Conservation (phyloP, 2,113 vertebrate species). For the Haemorhous mexicanus region DNA sequence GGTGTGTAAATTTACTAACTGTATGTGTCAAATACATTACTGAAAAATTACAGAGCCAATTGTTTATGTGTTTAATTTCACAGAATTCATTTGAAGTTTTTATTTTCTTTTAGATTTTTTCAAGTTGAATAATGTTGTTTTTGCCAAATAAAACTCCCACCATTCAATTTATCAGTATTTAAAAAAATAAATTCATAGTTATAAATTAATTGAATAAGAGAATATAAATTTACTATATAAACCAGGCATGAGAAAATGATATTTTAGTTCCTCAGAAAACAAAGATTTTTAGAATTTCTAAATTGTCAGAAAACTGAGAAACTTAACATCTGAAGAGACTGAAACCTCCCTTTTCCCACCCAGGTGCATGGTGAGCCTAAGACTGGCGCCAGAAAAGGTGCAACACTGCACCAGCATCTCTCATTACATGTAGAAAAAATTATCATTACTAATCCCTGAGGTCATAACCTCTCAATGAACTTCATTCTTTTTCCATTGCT, state of each 20-base stretch:
- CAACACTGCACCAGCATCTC: background rate
- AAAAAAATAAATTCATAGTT: background rate
- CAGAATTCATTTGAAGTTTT: background rate
- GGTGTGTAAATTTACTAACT: background rate
- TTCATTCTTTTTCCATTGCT: constrained; percentile 5
- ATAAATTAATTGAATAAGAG: background rate
- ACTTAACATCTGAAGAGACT: background rate
- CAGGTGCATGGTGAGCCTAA: background rate
- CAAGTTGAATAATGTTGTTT: background rate
- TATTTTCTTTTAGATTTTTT: background rate
- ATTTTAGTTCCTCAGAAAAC: background rate
- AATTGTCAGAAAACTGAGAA: background rate
- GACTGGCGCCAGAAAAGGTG: background rate
- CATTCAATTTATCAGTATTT: background rate
- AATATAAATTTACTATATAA: background rate
- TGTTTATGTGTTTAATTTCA: background rate
- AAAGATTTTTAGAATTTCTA: background rate
- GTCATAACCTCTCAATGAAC: constrained; percentile 5
- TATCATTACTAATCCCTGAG: background rate
- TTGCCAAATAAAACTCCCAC: background rate
- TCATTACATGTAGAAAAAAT: background rate
- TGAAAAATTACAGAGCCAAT: background rate
- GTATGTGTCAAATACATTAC: background rate
- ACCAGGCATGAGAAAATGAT: background rate
- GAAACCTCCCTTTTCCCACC: background rate